Conservation (phyloP, 2,888 invertebrate species). For the Pandemis cinnamomeana region DNA sequence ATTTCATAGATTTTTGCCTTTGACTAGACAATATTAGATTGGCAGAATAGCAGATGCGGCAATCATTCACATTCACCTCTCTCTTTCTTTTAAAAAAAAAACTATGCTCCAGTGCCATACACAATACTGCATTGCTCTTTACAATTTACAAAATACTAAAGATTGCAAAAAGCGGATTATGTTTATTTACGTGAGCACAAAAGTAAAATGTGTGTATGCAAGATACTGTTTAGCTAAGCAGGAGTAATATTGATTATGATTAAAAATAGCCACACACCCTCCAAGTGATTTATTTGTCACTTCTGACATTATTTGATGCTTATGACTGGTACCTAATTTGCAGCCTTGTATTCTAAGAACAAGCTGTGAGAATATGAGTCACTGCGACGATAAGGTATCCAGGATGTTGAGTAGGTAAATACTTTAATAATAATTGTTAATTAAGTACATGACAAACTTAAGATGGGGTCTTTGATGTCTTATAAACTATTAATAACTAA, state of each 20-base stretch:
- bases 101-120: neutral
- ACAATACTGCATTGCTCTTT: neutral
- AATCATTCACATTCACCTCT: neutral
- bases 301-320: neutral
- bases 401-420: neutral
- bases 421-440: neutral
- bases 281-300: neutral
- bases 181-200: neutral
- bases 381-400: neutral
- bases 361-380: conserved; percentile 3
- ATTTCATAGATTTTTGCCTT: neutral
- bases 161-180: neutral
- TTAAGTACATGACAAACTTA: neutral
- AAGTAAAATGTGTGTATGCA: neutral
- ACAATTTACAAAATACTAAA: neutral
- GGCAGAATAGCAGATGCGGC: neutral
- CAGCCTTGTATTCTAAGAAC: conserved; percentile 6
- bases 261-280: neutral
- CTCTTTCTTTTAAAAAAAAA: neutral
- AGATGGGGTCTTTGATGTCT: neutral
- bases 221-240: neutral
- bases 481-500: conserved; percentile 2
- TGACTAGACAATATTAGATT: neutral
- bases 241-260: neutral
- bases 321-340: neutral